Conservation (phyloP, 2,797 vertebrate species). For the Tolypeutes matacus region DNA sequence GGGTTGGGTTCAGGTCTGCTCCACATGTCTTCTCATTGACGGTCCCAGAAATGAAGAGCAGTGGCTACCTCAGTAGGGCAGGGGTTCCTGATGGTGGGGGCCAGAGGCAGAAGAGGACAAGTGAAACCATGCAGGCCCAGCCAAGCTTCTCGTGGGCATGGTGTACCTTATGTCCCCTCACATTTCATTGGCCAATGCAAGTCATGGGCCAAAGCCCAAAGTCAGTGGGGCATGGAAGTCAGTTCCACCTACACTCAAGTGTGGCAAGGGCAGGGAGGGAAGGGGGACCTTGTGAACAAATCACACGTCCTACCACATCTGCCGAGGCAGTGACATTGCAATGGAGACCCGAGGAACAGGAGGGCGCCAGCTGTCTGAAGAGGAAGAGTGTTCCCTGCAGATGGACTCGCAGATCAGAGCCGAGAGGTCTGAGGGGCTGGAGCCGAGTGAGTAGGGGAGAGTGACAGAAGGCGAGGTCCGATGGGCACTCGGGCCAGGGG, state of each 20-base stretch:
- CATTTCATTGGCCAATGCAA: background rate
- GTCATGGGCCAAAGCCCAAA: background rate
- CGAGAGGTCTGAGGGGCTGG: background rate
- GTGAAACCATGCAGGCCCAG: background rate
- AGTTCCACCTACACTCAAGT: background rate
- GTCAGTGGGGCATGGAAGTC: background rate
- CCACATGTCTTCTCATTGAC: background rate
- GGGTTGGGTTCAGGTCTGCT: background rate
- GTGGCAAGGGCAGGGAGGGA: background rate
- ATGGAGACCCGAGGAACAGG: background rate
- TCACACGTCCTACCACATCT: background rate
- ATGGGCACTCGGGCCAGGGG: background rate
- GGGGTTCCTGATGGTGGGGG: background rate
- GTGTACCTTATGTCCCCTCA: background rate
- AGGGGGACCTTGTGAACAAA: background rate
- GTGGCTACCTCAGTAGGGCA: background rate
- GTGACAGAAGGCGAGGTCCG: background rate
- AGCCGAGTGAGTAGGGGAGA: background rate
- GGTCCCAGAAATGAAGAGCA: background rate
- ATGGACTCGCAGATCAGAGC: background rate
- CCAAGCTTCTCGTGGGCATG: background rate
- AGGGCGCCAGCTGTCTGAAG: background rate
- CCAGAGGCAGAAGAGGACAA: background rate
- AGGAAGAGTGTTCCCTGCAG: background rate
- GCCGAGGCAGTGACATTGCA: background rate